Conservation (phyloP, 2,888 invertebrate species). For the Xanthia togata region DNA sequence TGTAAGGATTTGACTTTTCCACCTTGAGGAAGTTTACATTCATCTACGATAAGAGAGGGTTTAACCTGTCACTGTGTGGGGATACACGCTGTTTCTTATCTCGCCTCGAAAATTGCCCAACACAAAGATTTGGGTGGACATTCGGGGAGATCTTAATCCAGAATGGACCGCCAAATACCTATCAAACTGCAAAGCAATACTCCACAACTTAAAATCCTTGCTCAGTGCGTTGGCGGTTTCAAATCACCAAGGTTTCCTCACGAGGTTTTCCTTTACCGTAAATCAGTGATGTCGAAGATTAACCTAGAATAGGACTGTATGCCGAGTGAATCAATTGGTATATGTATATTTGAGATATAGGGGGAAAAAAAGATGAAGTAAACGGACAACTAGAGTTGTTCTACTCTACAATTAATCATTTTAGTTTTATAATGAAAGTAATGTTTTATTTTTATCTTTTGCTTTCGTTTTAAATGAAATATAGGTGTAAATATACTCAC, state of each 20-base stretch:
- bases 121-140: background rate
- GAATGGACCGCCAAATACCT: background rate
- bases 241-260: slow-evolving; percentile 8
- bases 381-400: background rate
- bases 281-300: slow-evolving; percentile 22
- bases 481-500: slow-evolving; percentile 73
- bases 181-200: background rate
- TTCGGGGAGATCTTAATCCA: background rate
- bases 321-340: background rate
- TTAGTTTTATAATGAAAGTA: background rate
- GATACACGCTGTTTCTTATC: slow-evolving; percentile 17
- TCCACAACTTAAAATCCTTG: background rate
- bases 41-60: slow-evolving; percentile 17
- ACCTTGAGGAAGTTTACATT: background rate
- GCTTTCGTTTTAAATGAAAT: background rate
- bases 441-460: background rate
- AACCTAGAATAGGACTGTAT: background rate
- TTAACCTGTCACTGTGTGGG: slow-evolving; percentile 19
- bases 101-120: background rate
- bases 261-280: slow-evolving; percentile 21
- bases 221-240: background rate
- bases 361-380: background rate
- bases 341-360: background rate
- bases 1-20: slow-evolving; percentile 7
- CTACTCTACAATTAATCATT: background rate